phyloP scores from a whole-genome alignment of 1,140 invertebrate species.

The Helicorthomorpha holstii region DNA sequence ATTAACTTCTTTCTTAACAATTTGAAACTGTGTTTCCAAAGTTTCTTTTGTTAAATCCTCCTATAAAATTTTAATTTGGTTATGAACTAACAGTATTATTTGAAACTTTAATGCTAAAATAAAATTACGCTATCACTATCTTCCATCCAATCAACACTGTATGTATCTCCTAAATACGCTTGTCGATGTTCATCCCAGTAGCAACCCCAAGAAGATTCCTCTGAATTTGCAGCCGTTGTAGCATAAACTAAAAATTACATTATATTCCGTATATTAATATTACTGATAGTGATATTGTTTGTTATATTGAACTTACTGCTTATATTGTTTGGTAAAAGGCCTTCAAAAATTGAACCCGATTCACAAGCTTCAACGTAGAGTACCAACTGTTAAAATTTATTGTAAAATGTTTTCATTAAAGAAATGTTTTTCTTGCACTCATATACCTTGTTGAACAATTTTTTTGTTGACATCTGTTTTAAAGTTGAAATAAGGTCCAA shows the following conservation, averaged over 20 bases:
- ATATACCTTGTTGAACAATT: no score
- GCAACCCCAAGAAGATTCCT: constrained; percentile 41
- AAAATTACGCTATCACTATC: constrained; percentile 35
- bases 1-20: constrained; percentile 38
- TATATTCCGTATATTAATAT: no score
- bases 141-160: constrained; percentile 49
- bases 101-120: neutral
- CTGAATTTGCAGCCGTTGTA: constrained; percentile 32
- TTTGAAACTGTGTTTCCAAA: constrained; percentile 34
- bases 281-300: no score
- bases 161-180: constrained; percentile 41
- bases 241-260: neutral
- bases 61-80: constrained; percentile 9
- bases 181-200: constrained; percentile 32
- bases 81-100: neutral
- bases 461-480: no score
- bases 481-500: no score
- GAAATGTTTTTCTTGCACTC: no score
- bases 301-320: no score
- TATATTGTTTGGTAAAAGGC: no score
- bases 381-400: no score
- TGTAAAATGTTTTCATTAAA: no score
- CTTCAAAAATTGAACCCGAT: no score
- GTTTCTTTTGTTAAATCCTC: constrained; percentile 35
- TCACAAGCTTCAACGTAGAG: no score